These are phyloP conservation scores for Wiebesia pumilae DNA, from an alignment of 1,140 invertebrate species.

Conservation along the genomic window DNA sequence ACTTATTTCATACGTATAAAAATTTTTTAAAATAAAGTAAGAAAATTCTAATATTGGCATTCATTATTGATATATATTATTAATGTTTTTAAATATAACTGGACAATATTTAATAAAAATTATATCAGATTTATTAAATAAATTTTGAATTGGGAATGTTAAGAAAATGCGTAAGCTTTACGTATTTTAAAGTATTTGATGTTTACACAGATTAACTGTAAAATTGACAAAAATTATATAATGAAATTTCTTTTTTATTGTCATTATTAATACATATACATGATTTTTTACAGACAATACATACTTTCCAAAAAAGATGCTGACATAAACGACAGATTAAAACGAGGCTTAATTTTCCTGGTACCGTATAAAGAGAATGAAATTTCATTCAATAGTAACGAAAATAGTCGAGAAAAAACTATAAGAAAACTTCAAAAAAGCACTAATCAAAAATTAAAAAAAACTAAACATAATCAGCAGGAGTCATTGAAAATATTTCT, in stretches of 20 bases:
- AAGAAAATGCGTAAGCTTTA: too few species aligned
- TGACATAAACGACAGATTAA: conserved; percentile 7
- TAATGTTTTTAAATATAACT: too few species aligned
- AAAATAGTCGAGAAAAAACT: not conserved
- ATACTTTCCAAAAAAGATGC: not conserved
- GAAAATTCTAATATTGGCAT: too few species aligned
- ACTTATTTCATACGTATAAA: too few species aligned
- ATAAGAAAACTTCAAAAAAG: not conserved
- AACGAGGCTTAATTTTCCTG: conserved; percentile 17
- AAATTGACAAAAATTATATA: not conserved
- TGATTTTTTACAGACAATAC: conserved; percentile 18
- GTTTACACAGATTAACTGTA: not conserved
- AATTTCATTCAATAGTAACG: not conserved
- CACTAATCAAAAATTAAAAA: not conserved
- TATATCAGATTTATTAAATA: too few species aligned
- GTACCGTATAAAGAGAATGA: conserved; percentile 3
- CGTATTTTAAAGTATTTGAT: not conserved
- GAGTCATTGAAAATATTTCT: not conserved
- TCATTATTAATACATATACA: not conserved
- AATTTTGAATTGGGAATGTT: too few species aligned
- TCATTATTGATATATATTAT: too few species aligned
- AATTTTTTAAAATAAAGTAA: too few species aligned
- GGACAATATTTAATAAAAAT: too few species aligned
- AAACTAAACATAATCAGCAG: not conserved
- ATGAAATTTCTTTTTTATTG: not conserved